A percentile compares a stretch with the other conserved stretches of the same genome.
Evolutionary conservation across 2,888 invertebrate genomes (phyloP).

Genomic region (Allophyes oxyacanthae): DNA sequence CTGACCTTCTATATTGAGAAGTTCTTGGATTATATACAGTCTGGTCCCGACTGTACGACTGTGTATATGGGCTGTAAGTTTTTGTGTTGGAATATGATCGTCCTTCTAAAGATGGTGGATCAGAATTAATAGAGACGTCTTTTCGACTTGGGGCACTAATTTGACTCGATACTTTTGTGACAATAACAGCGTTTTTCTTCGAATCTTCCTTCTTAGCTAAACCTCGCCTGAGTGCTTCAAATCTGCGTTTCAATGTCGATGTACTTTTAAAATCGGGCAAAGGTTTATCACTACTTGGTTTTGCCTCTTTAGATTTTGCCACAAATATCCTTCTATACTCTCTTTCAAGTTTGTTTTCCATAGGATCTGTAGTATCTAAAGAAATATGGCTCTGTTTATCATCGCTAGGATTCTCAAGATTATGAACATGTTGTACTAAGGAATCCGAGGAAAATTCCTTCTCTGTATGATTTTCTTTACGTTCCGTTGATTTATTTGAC

Average conservation of each 20-base stretch:
- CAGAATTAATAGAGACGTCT: conserved; percentile 77
- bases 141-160: conserved; percentile 61
- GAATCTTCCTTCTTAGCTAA: conserved; percentile 69
- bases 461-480: conserved; percentile 35
- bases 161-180: conserved; percentile 56
- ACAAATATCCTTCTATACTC: conserved; percentile 76
- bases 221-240: conserved; percentile 74
- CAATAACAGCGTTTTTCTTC: conserved; percentile 55
- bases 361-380: conserved; percentile 58
- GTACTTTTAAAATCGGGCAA: conserved; percentile 67
- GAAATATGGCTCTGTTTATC: conserved; percentile 63
- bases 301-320: conserved; percentile 62
- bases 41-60: conserved; percentile 33
- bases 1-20: conserved; percentile 43
- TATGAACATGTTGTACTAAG: conserved; percentile 75
- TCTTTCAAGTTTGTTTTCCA: conserved; percentile 78
- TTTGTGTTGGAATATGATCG: conserved; percentile 71
- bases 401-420: conserved; percentile 73
- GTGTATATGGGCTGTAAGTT: conserved; percentile 58
- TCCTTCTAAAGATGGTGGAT: conserved; percentile 77
- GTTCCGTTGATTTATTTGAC: conserved; percentile 12
- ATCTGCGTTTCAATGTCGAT: conserved; percentile 71
- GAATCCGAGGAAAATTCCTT: conserved; percentile 75
- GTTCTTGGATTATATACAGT: conserved; percentile 39
- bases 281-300: conserved; percentile 56